phyloP scores from a whole-genome alignment of 1,140 invertebrate species.

The Myzus persicae region DNA sequence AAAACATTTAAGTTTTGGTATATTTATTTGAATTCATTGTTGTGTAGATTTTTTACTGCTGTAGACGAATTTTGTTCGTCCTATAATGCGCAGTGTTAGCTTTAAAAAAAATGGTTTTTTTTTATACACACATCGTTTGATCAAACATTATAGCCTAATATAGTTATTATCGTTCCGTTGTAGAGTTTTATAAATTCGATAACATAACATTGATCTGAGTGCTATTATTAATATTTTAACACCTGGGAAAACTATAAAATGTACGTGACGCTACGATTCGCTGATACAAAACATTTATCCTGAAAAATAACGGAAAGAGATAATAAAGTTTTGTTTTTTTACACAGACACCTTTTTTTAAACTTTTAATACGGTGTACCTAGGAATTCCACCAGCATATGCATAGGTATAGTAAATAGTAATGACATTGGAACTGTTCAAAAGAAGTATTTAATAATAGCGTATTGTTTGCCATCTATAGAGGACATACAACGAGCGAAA shows the following conservation, averaged over 20 bases:
- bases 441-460: constrained; percentile 8
- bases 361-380: not conserved
- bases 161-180: not conserved
- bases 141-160: not conserved
- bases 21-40: not conserved
- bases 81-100: not conserved
- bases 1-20: not conserved
- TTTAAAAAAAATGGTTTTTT: not conserved
- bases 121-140: not conserved
- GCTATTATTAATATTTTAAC: not conserved
- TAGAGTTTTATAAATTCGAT: not conserved
- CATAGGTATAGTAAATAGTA: not conserved
- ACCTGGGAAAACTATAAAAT: not conserved
- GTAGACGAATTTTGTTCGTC: not conserved
- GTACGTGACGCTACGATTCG: not conserved
- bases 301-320: not conserved
- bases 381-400: not conserved
- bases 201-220: not conserved
- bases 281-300: not conserved
- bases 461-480: not conserved
- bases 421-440: not conserved
- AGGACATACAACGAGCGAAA: not conserved
- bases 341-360: not conserved
- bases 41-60: not conserved
- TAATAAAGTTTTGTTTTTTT: not conserved